Evolutionary conservation across 2,113 vertebrate species (phyloP), one percentile per base, ranked within the genome.

Genomic region (Thryonomys swinderianus): DNA sequence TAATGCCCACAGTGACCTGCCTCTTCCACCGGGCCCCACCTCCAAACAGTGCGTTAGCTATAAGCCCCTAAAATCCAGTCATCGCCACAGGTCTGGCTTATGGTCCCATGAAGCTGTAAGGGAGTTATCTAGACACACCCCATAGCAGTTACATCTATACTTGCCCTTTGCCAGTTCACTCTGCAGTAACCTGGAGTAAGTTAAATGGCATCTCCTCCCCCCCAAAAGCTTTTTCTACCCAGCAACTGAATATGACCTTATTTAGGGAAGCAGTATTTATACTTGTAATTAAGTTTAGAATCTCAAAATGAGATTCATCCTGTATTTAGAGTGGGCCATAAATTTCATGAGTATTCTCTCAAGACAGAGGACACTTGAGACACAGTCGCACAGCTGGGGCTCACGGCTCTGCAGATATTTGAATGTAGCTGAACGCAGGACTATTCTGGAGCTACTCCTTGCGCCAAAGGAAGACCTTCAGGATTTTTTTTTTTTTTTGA

Each of bases 261-360:
- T 67, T 93, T 92, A 40, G 17, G 23, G 57, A 90, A 69, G 20
- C 48, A 32, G 42, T 81, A 74, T 67, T 95, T 92, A 48, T 13
- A 57, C 12, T 62, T 92, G 3, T 57, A 69, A 74, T n/a, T 79
- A 69, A 71, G 37, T 86, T 82, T 67, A 71, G 45, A 69, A 82
- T 85, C 48, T 88, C 83, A 76, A 69, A 53, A 61, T 48, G n/a
- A 81, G n/a, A 34, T 66, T 40, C 76, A 79, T 53, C 48, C 48
- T 55, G 32, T 51, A 79, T 55, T 53, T 79, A n/a, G 76, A 53
- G 30, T 34, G 18, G 3, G 17, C 78, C 34, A 45, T 76, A 64
- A 34, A 61, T 81, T 7, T 25, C 40, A 5, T 73, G 48, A 18
- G 59, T 61, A 73, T 90, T 84, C 18, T 81, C 61, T 18, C 9